Evolutionary conservation across 2,113 vertebrate genomes (phyloP), one percentile per base, ranked within the genome.

Genomic region (Hemiprocne comata): DNA sequence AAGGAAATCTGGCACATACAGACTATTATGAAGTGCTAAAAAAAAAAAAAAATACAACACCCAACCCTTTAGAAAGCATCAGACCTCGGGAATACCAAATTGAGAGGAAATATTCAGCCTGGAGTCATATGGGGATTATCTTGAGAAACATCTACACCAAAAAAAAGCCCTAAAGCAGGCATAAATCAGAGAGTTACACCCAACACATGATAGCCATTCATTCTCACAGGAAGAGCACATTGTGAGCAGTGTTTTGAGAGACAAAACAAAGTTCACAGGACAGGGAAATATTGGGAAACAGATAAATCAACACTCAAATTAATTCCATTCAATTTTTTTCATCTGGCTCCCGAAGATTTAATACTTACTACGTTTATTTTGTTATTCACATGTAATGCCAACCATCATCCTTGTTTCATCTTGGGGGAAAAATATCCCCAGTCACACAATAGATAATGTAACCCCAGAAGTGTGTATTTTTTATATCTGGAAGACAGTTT

Each of bases 1-100:
- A 90, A 95, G 94, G 96, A 96, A 97, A 95, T 94, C 92, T 92
- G 94, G 93, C 93, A 93, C 73, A 90, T 74, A 81, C n/a, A 57
- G 65, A 75, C 88, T 89, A 93, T 93, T 94, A 93, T 85, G 75
- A 96, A 91, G 83, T 93, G 72, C 60, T 88, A 88, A 28, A 11
- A 18, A 60, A 78, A 82, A 40, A 44, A 44, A 40, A 40, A 33
- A 28, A 26, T 12, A 24, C 48, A 79, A 4, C 9, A 48, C 2
- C 10, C 54, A 78, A 36, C 48, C 85, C 86, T 93, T 95, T n/a
- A 89, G 80, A 95, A 95, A 94, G 72, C 83, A 86, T 67, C 55
- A 90, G 92, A 53, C 79, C 74, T 86, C 90, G 18, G 77, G 88
- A 88, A 96, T 85, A 94, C 87, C 80, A 89, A 96, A 94, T 8